Base-by-base conservation (phyloP, 2,888 invertebrate genomes). In the Hyalella azteca region DNA sequence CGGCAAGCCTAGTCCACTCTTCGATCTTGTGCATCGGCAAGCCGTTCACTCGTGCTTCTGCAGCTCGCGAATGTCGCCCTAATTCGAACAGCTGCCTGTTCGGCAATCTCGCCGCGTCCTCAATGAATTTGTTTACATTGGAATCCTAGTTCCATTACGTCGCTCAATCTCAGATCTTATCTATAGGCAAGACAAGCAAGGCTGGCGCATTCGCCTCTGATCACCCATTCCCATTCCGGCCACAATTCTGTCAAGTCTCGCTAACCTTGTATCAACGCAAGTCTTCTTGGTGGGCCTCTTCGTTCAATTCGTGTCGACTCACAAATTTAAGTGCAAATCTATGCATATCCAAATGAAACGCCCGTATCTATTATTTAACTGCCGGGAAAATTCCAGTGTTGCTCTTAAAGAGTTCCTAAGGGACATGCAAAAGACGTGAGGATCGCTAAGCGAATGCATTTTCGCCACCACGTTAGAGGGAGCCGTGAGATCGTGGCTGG, bases 311-410 rank as follows among this genome's bases (percentile, higher is more conserved):
- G 36, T 66, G 66, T 66, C 66, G 66, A 66, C 66, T 32, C 66
- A 4, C 66, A 39, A 36, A 66, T 66, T 66, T 66, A 13, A 29
- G 36, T 66, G 66, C 66, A 66, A 66, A 66, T 66, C 32, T 66
- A 66, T 66, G 66, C 66, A 66, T 36, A 66, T 66, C 66, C 66
- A 66, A 39, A 66, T 66, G 32, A 66, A 66, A 29, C 66, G 66
- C 36, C 66, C 39, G 66, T 66, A 36, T 66, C 66, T 36, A 66
- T 66, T 66, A 66, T 66, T 66, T 66, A n/a, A n/a, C n/a, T n/a
- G 36, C 36, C 66, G 36, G n/a, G 36, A 66, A 32, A 66, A 66
- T 36, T 66, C 36, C 36, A 36, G 66, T 36, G 66, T 29, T 66
- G 66, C 39, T 66, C n/a, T n/a, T n/a, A n/a, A 66, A 39, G 36